These are phyloP conservation scores for Cyprinella venusta DNA, from an alignment of 2,797 vertebrate species.

Conservation along the genomic window DNA sequence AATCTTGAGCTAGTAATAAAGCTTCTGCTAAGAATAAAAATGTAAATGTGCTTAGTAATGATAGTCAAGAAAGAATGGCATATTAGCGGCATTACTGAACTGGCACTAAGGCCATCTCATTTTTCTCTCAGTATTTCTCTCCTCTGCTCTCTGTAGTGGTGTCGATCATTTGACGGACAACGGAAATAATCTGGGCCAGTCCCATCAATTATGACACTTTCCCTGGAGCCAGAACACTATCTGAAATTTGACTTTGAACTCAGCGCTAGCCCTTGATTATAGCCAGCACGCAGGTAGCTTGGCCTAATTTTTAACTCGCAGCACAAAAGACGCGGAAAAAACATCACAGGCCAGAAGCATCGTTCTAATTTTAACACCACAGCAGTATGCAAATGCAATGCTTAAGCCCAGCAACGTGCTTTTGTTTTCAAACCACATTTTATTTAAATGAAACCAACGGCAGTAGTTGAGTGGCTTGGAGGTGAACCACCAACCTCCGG, in stretches of 20 bases:
- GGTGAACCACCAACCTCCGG: neutral
- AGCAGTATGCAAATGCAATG: conserved; percentile 55
- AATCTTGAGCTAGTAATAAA: neutral
- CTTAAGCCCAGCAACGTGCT: conserved; percentile 11
- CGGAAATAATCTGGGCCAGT: conserved; percentile 57
- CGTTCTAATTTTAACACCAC: conserved; percentile 54
- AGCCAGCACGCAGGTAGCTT: conserved; percentile 30
- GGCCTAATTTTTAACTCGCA: conserved; percentile 49
- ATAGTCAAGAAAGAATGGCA: conserved; percentile 3
- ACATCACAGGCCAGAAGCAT: conserved; percentile 50
- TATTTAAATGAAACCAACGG: conserved; percentile 1
- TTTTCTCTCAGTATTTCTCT: conserved; percentile 25
- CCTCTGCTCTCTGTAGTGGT: conserved; percentile 7
- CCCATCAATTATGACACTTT: conserved; percentile 54
- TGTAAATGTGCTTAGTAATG: conserved; percentile 41
- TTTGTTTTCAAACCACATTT: conserved; percentile 32
- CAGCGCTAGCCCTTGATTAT: conserved; percentile 26
- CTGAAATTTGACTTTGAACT: conserved; percentile 58
- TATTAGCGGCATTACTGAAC: neutral
- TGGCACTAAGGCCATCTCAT: neutral
- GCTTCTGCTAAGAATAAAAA: conserved; percentile 20
- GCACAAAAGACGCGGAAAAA: conserved; percentile 40
- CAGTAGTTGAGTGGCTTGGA: neutral
- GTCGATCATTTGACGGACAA: conserved; percentile 50
- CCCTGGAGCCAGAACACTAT: conserved; percentile 47